Percentiles rank a stretch among this genome's conserved stretches.
These are phyloP conservation scores for Stichopus horrens DNA, from an alignment of 53 echinoderm and acorn worm genomes.

Conservation along the genomic window DNA sequence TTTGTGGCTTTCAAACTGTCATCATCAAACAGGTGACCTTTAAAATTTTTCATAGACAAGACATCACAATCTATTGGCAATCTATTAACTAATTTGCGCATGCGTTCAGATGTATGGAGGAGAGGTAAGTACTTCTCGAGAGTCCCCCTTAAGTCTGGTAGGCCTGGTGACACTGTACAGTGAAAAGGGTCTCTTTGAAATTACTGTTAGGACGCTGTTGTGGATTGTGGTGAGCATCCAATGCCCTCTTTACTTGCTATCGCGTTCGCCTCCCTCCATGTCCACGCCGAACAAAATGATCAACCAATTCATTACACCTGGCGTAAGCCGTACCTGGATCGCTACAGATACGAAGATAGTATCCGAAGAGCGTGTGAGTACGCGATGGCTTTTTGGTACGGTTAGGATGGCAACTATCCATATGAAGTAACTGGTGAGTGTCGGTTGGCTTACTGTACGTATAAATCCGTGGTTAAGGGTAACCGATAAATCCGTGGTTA, in stretches of 20 bases:
- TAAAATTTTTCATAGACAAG: too few relatives aligned
- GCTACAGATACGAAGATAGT: not conserved
- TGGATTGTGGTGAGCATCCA: not conserved
- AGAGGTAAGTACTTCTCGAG: not conserved
- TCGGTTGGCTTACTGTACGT: not conserved
- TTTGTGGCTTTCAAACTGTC: too few relatives aligned
- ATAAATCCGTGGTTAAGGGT: not conserved
- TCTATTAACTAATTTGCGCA: constrained; percentile 19
- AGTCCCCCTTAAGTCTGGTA: not conserved
- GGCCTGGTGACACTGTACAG: too few relatives aligned
- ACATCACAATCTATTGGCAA: too few relatives aligned
- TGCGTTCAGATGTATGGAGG: not conserved
- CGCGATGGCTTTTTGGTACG: too few relatives aligned
- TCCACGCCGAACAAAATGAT: not conserved
- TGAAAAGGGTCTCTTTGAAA: too few relatives aligned
- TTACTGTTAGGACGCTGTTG: not conserved
- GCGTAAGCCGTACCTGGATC: not conserved
- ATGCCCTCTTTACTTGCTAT: not conserved
- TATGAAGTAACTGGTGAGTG: not conserved
- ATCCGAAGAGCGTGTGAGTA: too few relatives aligned
- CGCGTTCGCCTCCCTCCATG: not conserved
- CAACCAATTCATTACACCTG: not conserved
- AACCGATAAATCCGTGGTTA: not conserved
- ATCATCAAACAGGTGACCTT: too few relatives aligned
- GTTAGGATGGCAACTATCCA: constrained; percentile 4